These are phyloP conservation scores for Tokudaia muenninki DNA, from an alignment of 2,797 vertebrate species.

Conservation along the genomic window DNA sequence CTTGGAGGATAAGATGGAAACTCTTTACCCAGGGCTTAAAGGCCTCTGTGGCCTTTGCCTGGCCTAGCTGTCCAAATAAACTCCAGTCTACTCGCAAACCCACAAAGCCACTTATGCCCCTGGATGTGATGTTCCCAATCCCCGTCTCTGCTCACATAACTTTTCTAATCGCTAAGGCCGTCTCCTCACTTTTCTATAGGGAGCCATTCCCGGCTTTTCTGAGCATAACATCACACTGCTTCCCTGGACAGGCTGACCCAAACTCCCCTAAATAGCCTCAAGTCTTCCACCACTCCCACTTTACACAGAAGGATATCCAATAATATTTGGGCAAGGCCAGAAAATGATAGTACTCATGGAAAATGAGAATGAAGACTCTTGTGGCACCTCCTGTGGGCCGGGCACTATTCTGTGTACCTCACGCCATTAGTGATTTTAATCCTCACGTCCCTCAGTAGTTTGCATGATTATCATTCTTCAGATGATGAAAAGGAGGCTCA, in stretches of 20 bases:
- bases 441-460: background rate
- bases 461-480: background rate
- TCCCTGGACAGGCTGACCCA: background rate
- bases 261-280: background rate
- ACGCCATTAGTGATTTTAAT: background rate
- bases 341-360: background rate
- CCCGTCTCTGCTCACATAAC: background rate
- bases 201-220: background rate
- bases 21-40: background rate
- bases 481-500: background rate
- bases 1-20: background rate
- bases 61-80: background rate
- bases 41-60: background rate
- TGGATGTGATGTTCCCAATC: background rate
- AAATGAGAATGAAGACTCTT: background rate
- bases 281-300: background rate
- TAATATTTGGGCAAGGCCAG: background rate
- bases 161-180: background rate
- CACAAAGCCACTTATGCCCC: background rate
- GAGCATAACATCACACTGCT: background rate
- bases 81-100: background rate
- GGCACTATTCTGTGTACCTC: background rate
- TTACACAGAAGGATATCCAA: background rate
- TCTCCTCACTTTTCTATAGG: accelerated
- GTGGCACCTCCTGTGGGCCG: background rate